Conservation (phyloP, 2,888 invertebrate species). For the Phaedon cochleariae region DNA sequence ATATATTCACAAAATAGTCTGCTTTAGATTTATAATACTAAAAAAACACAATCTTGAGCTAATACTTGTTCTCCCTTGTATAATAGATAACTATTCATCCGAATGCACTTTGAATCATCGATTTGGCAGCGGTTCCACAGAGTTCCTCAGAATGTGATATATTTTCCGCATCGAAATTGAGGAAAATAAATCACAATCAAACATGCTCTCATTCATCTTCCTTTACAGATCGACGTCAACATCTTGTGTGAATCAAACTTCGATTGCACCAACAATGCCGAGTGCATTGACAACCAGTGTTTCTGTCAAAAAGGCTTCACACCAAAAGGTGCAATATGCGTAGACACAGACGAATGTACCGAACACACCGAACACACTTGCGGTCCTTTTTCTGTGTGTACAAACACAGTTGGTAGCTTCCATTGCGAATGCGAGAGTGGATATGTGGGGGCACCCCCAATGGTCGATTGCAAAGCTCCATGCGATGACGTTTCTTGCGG, state of each 20-base stretch:
- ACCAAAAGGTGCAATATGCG: conserved; percentile 79
- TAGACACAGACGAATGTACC: conserved; percentile 75
- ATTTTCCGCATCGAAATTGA: too few species aligned
- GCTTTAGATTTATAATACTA: too few species aligned
- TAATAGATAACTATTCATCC: too few species aligned
- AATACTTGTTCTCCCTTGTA: too few species aligned
- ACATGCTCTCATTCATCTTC: not conserved
- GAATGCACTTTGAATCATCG: too few species aligned
- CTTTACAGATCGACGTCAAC: conserved; percentile 79
- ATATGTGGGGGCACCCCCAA: conserved; percentile 84
- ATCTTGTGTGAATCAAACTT: conserved; percentile 87
- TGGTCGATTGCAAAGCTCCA: conserved; percentile 84
- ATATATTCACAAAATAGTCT: too few species aligned
- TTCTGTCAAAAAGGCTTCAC: conserved; percentile 89
- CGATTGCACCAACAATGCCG: conserved; percentile 91
- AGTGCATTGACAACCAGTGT: conserved; percentile 88
- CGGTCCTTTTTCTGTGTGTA: conserved; percentile 79
- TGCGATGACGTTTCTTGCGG: conserved; percentile 92
- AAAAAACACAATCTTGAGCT: too few species aligned
- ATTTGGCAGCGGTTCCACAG: too few species aligned
- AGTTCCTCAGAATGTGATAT: too few species aligned
- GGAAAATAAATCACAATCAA: too few species aligned
- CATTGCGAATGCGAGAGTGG: conserved; percentile 85
- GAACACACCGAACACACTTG: conserved; percentile 68
- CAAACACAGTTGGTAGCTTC: conserved; percentile 82